A percentile compares a stretch with the other conserved stretches of the same genome.
These are phyloP conservation scores for Marasmarcha lunaedactyla DNA, from an alignment of 2,888 invertebrate species.

Conservation along the genomic window DNA sequence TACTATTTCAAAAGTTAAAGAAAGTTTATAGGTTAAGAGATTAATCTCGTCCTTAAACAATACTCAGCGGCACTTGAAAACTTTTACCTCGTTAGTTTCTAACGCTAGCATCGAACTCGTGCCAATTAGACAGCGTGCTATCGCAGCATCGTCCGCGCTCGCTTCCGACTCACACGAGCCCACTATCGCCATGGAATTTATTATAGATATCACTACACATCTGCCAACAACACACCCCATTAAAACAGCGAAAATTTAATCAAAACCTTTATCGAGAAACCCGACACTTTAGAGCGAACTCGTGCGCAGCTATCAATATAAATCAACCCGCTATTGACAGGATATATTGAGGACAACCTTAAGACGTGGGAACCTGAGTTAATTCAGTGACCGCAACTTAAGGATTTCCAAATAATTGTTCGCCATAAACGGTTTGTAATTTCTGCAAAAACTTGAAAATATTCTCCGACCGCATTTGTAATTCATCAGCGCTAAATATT, in stretches of 20 bases:
- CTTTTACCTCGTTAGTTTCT: neutral
- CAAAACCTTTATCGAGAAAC: neutral
- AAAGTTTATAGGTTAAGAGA: no score
- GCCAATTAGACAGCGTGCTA: no score
- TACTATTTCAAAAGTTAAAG: no score
- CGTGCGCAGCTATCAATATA: constrained; percentile 1
- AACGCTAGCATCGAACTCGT: neutral
- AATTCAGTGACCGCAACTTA: neutral
- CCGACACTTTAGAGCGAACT: neutral
- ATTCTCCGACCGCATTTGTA: neutral
- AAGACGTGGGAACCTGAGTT: neutral
- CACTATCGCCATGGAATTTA: neutral
- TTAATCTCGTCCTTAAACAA: no score
- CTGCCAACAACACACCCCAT: neutral
- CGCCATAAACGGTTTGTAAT: neutral
- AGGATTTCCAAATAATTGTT: constrained; percentile 1
- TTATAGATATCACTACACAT: neutral
- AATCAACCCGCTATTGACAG: neutral
- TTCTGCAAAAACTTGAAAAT: neutral
- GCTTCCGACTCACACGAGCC: no score
- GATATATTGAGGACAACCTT: neutral
- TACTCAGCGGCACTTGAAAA: neutral
- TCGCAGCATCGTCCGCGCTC: no score
- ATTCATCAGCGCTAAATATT: neutral
- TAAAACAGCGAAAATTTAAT: neutral